phyloP scores from a whole-genome alignment of 1,140 invertebrate species.

The Gonatopus flavifemur region DNA sequence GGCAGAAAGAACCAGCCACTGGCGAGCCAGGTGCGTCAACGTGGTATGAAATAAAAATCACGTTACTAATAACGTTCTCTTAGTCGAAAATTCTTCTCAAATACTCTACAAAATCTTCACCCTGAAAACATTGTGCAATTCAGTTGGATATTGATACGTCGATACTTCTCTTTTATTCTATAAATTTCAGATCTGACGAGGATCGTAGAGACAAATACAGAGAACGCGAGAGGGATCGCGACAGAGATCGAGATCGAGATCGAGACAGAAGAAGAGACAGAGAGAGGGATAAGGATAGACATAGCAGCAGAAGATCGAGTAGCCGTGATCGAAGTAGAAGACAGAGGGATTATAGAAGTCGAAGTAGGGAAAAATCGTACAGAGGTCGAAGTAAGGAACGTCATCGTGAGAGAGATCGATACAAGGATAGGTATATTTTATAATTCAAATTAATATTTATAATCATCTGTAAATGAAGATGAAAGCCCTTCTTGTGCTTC shows the following conservation, averaged over 20 bases:
- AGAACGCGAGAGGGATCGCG: constrained; percentile 43
- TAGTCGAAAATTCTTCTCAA: background rate
- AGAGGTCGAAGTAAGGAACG: constrained; percentile 45
- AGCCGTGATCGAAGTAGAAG: constrained; percentile 43
- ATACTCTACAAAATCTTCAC: background rate
- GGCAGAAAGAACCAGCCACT: constrained; percentile 54
- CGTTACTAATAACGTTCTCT: constrained; percentile 37
- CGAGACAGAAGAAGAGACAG: constrained; percentile 39
- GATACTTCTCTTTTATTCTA: constrained; percentile 32
- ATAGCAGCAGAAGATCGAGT: constrained; percentile 33
- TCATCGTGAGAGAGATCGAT: constrained; percentile 45
- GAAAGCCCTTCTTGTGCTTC: no score
- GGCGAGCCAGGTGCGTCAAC: constrained; percentile 59
- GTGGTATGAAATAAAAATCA: constrained; percentile 57
- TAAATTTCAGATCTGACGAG: constrained; percentile 48
- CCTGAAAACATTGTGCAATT: background rate
- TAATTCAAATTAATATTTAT: no score
- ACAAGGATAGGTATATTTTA: constrained; percentile 43
- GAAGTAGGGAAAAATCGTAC: constrained; percentile 48
- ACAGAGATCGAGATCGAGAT: constrained; percentile 40
- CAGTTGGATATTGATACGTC: constrained; percentile 19
- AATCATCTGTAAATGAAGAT: no score
- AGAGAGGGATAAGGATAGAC: constrained; percentile 45
- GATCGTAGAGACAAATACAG: constrained; percentile 46
- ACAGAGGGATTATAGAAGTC: constrained; percentile 46